Base-by-base conservation (phyloP, 2,888 invertebrate species). In the Drosophila peninsularis region DNA sequence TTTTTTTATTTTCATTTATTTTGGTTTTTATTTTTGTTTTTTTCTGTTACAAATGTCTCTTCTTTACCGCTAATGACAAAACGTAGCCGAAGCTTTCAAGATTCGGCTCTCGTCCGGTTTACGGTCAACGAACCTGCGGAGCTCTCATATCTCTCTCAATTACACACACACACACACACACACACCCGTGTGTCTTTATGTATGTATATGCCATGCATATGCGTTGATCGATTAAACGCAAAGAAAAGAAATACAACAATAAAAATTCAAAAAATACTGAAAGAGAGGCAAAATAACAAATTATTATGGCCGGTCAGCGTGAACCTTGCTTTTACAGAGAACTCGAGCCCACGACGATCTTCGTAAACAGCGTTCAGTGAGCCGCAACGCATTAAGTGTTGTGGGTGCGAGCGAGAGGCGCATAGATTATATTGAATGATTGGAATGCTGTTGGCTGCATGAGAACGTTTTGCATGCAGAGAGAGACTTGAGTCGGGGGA, bases 31-130 rank as follows among this genome's bases (percentile, higher is more conserved):
- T 6, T 42, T 30, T 36, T 30, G 30, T 9, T 5, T 47, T 24
- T n/a, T 60, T 57, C 36, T 66, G 74, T 27, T 78, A 74, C 75
- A 69, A 69, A 68, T 77, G 77, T 82, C 78, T 70, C 83, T 86
- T 67, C 73, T 82, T 79, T 70, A 62, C 61, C 66, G 76, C 77
- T 80, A 79, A 77, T 78, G 81, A 84, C 76, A 80, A 80, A 85
- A 87, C 75, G 82, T 79, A 77, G 82, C 71, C 74, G 52, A 44
- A 75, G 62, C 53, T 69, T 76, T 83, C 75, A 66, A 84, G 78
- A 67, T 87, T 80, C 58, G 67, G 72, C 85, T 73, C 68, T 82
- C 85, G 89, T 85, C 86, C 88, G 86, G 80, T 71, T 89, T 78
- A 88, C 89, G 89, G 85, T 89, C 85, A 86, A 82, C 73, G 85